Conservation (phyloP, 2,888 invertebrate species). For the Euplagia quadripunctaria region DNA sequence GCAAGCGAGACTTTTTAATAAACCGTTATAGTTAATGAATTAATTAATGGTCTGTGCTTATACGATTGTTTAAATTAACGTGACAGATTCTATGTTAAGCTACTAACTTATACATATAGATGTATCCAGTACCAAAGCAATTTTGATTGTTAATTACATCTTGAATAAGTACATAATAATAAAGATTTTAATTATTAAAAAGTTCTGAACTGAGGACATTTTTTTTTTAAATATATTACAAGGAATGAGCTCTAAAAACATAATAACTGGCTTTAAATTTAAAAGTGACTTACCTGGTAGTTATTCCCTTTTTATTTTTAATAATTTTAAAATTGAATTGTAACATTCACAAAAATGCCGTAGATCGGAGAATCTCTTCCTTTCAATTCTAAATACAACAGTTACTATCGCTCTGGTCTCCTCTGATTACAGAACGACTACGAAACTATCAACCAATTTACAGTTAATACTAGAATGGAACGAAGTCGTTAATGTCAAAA, state of each 20-base stretch:
- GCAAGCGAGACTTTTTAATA: not conserved
- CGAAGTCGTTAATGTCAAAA: constrained; percentile 43
- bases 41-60: not conserved
- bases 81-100: not conserved
- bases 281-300: not conserved
- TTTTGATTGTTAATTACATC: not conserved
- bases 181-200: not conserved
- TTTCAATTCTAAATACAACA: not conserved
- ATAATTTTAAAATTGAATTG: not conserved
- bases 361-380: not conserved
- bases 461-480: constrained; percentile 32
- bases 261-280: not conserved
- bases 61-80: not conserved
- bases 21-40: not conserved
- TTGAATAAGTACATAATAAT: not conserved
- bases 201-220: not conserved
- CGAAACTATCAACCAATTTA: constrained; percentile 30
- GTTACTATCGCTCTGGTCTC: not conserved
- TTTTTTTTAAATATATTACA: not conserved
- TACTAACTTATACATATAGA: not conserved
- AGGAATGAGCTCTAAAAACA: not conserved
- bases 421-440: constrained; percentile 16
- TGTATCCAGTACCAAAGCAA: not conserved
- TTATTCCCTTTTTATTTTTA: not conserved
- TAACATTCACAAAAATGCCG: not conserved